Evolutionary conservation across 2,888 invertebrate genomes (phyloP), one percentile per base, ranked within the genome.

Genomic region (Aphidius colemani): DNA sequence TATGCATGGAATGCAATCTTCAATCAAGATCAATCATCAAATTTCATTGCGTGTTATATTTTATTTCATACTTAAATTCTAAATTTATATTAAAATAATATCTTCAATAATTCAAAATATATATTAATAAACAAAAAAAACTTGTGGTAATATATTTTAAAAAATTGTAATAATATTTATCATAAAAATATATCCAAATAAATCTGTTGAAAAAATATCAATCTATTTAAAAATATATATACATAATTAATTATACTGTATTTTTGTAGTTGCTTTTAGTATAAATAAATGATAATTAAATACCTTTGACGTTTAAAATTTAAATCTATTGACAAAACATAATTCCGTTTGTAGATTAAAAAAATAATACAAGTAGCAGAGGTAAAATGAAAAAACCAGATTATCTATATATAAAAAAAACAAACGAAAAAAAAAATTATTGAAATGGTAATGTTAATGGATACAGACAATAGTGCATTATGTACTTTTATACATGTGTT

Each of bases 41-140:
- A 60, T 64, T 64, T 64, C 64, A 64, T 64, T 57, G 60, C 56
- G 57, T 64, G 60, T 57, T 45, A 56, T 62, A 50, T 46, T 39
- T 18, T 18, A 18, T 18, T 2, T 18, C 13, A 18, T 18, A 18
- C 13, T 18, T 18, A 18, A 18, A 18, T 18, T 18, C 13, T 18
- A 18, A 30, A 30, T 30, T 30, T 2, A 18, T 18, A 18, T 30
- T 30, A 30, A 5, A 30, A 30, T 30, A 30, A 30, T 30, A 30
- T 30, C 5, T 30, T 3, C 3, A 18, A 18, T 18, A 18, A 18
- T 18, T 18, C 2, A 18, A 30, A 30, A 30, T 30, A 30, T 30
- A 30, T 30, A 30, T 30, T 30, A 4, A 30, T 30, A 30, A 30
- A 30, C 30, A 30, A 30, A 30, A 5, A 18, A n/a, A n/a, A n/a